Base-by-base conservation (phyloP, 2,113 vertebrate genomes). In the Litocranius walleri region DNA sequence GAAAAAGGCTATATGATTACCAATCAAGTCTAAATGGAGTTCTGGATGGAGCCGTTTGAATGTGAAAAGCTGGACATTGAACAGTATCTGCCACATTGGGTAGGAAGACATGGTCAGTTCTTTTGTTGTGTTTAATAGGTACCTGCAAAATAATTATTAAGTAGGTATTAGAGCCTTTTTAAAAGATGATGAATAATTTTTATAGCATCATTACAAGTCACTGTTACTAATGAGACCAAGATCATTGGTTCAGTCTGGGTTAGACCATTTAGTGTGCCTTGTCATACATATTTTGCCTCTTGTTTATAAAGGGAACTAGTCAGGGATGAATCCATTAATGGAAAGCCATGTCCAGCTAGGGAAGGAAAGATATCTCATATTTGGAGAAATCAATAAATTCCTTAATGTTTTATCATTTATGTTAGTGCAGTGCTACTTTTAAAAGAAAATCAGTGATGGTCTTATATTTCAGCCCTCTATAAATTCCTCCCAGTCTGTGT, bases 61-160 rank as follows among this genome's bases (percentile, higher is more conserved):
- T 88, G 90, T 80, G 90, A 54, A 95, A 86, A 94, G 83, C 77
- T 86, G 56, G 86, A 67, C 90, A 85, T 83, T 98, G 97, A 93
- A 64, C 17, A 62, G 81, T 93, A 92, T 97, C 85, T 48, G 62
- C 90, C 82, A 97, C 88, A 1, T 88, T 62, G 94, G 96, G 92
- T 86, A 89, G 86, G n/a, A 95, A 89, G 59, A 27, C 71, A 2
- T 86, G 61, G 1, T 57, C 48, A 3, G 0, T 91, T 94, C 36
- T 97, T 77, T 97, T 91, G 92, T 86, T 96, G 85, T 97, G 77
- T 93, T 96, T 98, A 81, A 77, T 94, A 74, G 98, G 98, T 50
- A 98, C 98, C 98, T 99, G 85, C 45, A 97, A 97, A 61, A 94
- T 33, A 97, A 98, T 80, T 45, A 7, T 77, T 85, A 94, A 93